Conservation (phyloP, 2,113 vertebrate genomes). For the Thamnaconus septentrionalis region DNA sequence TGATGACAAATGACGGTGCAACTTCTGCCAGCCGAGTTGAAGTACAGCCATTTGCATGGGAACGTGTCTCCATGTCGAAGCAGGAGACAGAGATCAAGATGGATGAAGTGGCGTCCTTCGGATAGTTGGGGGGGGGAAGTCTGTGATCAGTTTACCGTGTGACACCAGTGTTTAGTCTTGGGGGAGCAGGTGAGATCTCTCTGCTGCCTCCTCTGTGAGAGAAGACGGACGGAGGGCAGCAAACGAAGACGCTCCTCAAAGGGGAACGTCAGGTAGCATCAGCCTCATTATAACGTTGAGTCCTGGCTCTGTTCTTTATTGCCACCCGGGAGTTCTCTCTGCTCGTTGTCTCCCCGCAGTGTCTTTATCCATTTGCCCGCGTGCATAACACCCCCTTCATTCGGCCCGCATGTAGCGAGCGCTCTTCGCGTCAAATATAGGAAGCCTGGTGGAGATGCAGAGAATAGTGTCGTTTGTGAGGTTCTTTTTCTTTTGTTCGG, state of each 20-base stretch:
- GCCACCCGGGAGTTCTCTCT: slow-evolving; percentile 12
- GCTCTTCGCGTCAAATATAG: background rate
- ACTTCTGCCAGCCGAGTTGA: slow-evolving; percentile 2
- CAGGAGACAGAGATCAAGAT: slow-evolving; percentile 33
- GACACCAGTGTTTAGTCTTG: slow-evolving; percentile 39
- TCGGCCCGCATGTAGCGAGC: background rate
- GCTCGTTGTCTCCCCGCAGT: slow-evolving; percentile 5
- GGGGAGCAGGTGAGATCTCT: slow-evolving; percentile 25
- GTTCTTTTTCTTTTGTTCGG: slow-evolving; percentile 1
- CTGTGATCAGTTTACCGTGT: slow-evolving; percentile 42
- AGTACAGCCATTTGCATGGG: background rate
- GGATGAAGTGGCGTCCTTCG: slow-evolving; percentile 23
- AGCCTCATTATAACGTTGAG: slow-evolving; percentile 29
- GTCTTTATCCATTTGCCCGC: background rate
- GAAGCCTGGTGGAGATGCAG: slow-evolving; percentile 13
- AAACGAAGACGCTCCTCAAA: slow-evolving; percentile 19
- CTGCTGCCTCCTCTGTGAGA: slow-evolving; percentile 27
- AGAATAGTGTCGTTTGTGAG: slow-evolving; percentile 22
- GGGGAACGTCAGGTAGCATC: slow-evolving; percentile 38
- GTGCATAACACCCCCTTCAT: background rate
- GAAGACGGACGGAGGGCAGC: slow-evolving; percentile 14
- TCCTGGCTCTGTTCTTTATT: slow-evolving; percentile 22
- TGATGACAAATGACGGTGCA: slow-evolving; percentile 37
- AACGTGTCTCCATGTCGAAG: too few relatives aligned
- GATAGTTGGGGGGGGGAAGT: slow-evolving; percentile 12